A percentile compares a stretch with the other conserved stretches of the same genome.
These are phyloP conservation scores for Leucophenga montana DNA, from an alignment of 2,888 invertebrate species.

Conservation along the genomic window DNA sequence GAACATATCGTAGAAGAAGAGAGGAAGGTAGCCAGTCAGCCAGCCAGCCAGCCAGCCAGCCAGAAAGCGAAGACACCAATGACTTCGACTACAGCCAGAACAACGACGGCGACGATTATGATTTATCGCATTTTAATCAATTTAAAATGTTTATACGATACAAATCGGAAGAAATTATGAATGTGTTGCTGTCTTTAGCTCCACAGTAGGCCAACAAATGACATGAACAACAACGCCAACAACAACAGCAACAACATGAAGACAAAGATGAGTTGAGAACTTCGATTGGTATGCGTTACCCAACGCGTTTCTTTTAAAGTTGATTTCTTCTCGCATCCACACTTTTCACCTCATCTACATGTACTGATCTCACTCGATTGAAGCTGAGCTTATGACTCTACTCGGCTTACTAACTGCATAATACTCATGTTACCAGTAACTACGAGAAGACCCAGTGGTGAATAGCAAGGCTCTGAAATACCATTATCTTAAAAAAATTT, in stretches of 20 bases:
- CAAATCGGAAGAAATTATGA: constrained; percentile 65
- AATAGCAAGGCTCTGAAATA: too few relatives aligned
- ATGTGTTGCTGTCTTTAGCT: constrained; percentile 64
- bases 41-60: background rate
- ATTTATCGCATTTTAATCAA: constrained; percentile 72
- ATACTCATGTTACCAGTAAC: constrained; percentile 19
- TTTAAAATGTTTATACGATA: constrained; percentile 71
- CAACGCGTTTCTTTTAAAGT: constrained; percentile 58
- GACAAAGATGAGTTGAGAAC: constrained; percentile 19
- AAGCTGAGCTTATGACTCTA: constrained; percentile 21
- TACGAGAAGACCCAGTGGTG: background rate
- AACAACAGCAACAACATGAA: constrained; percentile 39
- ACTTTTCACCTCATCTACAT: constrained; percentile 22
- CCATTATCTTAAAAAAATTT: too few relatives aligned
- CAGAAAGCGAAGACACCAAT: constrained; percentile 2
- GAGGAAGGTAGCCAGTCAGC: constrained; percentile 13
- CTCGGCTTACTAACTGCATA: constrained; percentile 45
- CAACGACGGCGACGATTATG: constrained; percentile 61
- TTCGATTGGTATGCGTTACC: constrained; percentile 49
- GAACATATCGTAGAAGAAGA: background rate
- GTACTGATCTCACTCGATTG: background rate
- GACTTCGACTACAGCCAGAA: constrained; percentile 19
- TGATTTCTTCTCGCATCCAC: constrained; percentile 52
- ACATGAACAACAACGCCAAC: constrained; percentile 47
- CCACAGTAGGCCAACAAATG: constrained; percentile 66